Base-by-base conservation (phyloP, 2,888 invertebrate genomes). In the Euzetes globulus region DNA sequence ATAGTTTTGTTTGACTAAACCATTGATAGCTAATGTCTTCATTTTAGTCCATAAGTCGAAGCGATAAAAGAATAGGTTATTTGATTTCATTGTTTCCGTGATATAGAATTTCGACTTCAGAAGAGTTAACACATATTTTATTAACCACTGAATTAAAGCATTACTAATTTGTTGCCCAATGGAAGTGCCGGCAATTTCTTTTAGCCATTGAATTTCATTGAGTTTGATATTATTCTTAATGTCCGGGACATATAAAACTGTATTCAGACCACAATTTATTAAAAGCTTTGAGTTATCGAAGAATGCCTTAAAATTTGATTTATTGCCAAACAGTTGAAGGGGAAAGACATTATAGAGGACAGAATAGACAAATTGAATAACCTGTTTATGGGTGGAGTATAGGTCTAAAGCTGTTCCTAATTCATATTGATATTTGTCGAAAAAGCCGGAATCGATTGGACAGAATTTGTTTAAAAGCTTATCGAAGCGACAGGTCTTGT, bases 31-130 rank as follows among this genome's bases (percentile, higher is more conserved):
- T 58, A 41, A 33, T 9, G 58, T 41, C 25, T 70, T 37, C 15
- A 74, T 68, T 70, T 70, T 74, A 11, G 33, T 19, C 74, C 74
- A 74, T 9, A 68, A 33, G 19, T 58, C 37, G 19, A 41, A 41
- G 9, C 60, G 52, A 50, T 41, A 70, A 25, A 74, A 74, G 55
- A 63, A 37, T 22, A 74, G 47, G 13, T 37, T 47, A 17, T 52
- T 71, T 7, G 52, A 33, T 33, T 33, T 33, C 33, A 33, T n/a
- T 6, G 70, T 70, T 41, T 74, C 74, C 11, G 74, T 74, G 5
- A 74, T 71, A 37, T 74, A 74, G n/a, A 74, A 74, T 25, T 55
- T 50, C 11, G 37, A 7, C 27, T 45, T 68, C 55, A 74, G 33
- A 9, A 74, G 33, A 33, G 37, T 52, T 27, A 74, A 37, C 15